phyloP scores from a whole-genome alignment of 2,113 vertebrate species.

The Pluvianellus socialis region DNA sequence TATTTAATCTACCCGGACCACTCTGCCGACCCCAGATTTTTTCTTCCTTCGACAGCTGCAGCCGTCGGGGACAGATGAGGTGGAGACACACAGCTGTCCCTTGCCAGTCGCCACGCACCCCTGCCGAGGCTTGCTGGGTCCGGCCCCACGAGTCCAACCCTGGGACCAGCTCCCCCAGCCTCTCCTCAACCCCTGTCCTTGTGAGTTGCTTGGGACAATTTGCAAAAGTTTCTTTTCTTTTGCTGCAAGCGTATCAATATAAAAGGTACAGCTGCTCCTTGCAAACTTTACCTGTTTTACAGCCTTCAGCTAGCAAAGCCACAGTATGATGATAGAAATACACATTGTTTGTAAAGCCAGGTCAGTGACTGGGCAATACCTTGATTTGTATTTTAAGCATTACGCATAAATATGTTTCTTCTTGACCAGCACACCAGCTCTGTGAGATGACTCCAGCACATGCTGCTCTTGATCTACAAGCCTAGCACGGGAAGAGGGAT shows the following conservation, averaged over 20 bases:
- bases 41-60: conserved; percentile 49
- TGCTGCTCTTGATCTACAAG: not conserved
- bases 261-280: accelerated
- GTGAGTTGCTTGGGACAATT: not conserved
- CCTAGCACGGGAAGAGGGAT: not conserved
- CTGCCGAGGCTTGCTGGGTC: not conserved
- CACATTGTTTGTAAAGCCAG: not conserved
- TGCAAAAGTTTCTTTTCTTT: not conserved
- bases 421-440: not conserved
- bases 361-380: not conserved
- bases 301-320: not conserved
- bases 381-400: not conserved
- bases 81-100: conserved; percentile 17
- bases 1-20: not conserved
- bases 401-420: not conserved
- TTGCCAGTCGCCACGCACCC: accelerated
- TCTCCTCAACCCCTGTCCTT: not conserved
- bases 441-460: not conserved
- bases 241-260: not conserved
- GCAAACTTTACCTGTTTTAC: not conserved
- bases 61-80: not conserved
- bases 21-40: not conserved
- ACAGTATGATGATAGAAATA: accelerated
- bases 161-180: not conserved
- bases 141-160: accelerated